phyloP scores from a whole-genome alignment of 2,113 vertebrate species.

The Gymnocephalus cernua region DNA sequence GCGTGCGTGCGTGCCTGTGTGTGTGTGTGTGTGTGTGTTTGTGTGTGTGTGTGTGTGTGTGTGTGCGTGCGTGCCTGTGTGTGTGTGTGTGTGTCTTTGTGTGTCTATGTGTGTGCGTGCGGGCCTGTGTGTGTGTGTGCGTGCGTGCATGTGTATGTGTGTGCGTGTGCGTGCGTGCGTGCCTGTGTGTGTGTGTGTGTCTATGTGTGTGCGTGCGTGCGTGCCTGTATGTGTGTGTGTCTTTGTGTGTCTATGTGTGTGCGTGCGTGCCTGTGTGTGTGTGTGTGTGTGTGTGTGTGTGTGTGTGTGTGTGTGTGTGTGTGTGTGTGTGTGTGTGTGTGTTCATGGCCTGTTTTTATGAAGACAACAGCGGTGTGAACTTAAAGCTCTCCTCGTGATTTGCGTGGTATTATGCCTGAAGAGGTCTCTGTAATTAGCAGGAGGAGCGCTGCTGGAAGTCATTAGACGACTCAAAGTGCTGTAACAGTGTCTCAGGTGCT shows the following conservation, averaged over 20 bases:
- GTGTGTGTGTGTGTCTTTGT: not conserved
- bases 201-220: not conserved
- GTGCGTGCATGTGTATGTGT: not conserved
- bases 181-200: no score
- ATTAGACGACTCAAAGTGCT: conserved; percentile 8
- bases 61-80: conserved; percentile 19
- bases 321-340: conserved; percentile 23
- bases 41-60: conserved; percentile 16
- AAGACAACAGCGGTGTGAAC: not conserved
- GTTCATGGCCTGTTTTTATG: conserved; percentile 37
- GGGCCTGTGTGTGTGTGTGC: not conserved
- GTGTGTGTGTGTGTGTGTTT: not conserved
- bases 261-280: not conserved
- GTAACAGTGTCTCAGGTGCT: not conserved
- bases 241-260: no score
- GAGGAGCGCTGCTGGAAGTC: conserved; percentile 7
- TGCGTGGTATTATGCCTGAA: conserved; percentile 4
- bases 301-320: conserved; percentile 7
- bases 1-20: not conserved
- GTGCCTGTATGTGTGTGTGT: conserved; percentile 7
- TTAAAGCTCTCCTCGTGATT: not conserved
- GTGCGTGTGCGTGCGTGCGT: conserved; percentile 10
- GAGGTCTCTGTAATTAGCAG: conserved; percentile 31
- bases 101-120: conserved; percentile 4
- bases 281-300: not conserved